Evolutionary conservation across 2,888 invertebrate species (phyloP).

Genomic region (Lutraria lutraria): DNA sequence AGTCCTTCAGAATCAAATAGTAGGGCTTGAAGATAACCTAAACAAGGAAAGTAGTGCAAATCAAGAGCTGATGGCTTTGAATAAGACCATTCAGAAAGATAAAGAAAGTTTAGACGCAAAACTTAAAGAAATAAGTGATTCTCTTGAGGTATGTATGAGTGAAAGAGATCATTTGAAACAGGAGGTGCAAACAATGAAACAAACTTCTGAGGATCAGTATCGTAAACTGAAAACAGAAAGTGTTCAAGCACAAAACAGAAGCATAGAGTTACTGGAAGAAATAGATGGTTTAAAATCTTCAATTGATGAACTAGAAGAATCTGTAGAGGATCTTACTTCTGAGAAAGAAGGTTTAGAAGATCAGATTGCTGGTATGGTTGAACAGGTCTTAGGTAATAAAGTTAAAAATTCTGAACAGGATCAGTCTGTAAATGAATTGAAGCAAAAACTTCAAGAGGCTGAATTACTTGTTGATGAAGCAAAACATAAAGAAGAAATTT

Average conservation of each 20-base stretch:
- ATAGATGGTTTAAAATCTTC: constrained; percentile 51
- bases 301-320: constrained; percentile 27
- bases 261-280: constrained; percentile 58
- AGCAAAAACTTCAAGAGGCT: constrained; percentile 49
- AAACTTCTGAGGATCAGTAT: constrained; percentile 21
- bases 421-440: constrained; percentile 46
- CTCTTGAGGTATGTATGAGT: not conserved
- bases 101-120: constrained; percentile 53
- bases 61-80: constrained; percentile 28
- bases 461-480: constrained; percentile 53
- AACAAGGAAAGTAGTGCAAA: constrained; percentile 44
- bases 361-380: constrained; percentile 41
- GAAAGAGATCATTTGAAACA: constrained; percentile 41
- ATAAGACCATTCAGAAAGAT: constrained; percentile 67
- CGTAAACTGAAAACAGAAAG: constrained; percentile 34
- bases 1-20: constrained; percentile 40
- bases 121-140: constrained; percentile 32
- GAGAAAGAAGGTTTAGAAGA: constrained; percentile 50
- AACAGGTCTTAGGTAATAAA: constrained; percentile 45
- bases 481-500: constrained; percentile 50
- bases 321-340: constrained; percentile 23
- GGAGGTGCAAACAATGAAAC: constrained; percentile 62
- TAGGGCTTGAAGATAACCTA: constrained; percentile 41
- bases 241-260: constrained; percentile 55
- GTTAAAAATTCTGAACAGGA: constrained; percentile 44